A percentile compares a stretch with the other conserved stretches of the same genome.
Evolutionary conservation across 2,888 invertebrate genomes (phyloP).

Genomic region (Mythimna loreyi): DNA sequence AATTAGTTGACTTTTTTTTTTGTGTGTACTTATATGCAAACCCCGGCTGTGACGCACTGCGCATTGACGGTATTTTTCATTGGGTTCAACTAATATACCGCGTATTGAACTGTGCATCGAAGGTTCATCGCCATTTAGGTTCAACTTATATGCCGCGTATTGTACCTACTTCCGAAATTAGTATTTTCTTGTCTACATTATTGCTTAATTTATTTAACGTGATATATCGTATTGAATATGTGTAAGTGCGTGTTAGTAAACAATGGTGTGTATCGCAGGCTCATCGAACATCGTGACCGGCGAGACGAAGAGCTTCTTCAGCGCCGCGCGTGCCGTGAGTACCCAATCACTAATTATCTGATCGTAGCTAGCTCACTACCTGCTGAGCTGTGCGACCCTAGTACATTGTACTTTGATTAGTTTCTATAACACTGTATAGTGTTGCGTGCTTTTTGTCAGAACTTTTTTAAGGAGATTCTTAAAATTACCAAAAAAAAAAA

Average conservation of each 20-base stretch:
- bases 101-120: too few species aligned
- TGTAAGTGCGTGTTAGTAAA: constrained; percentile 65
- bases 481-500: too few species aligned
- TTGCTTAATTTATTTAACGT: constrained; percentile 31
- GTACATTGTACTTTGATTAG: constrained; percentile 11
- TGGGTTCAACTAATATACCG: too few species aligned
- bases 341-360: constrained; percentile 67
- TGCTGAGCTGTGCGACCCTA: constrained; percentile 30
- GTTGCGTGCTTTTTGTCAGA: not conserved
- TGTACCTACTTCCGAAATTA: too few species aligned
- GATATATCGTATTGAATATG: constrained; percentile 27
- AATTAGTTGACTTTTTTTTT: too few species aligned
- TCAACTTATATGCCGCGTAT: too few species aligned
- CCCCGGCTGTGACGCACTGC: too few species aligned
- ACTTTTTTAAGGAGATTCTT: too few species aligned
- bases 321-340: constrained; percentile 96
- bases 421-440: constrained; percentile 25
- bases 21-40: too few species aligned
- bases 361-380: constrained; percentile 21
- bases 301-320: constrained; percentile 97
- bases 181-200: not conserved
- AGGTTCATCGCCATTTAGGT: too few species aligned
- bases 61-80: too few species aligned
- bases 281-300: constrained; percentile 97
- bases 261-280: constrained; percentile 90